Conservation (phyloP, 1,140 invertebrate genomes). For the Leguminivora glycinivorella region DNA sequence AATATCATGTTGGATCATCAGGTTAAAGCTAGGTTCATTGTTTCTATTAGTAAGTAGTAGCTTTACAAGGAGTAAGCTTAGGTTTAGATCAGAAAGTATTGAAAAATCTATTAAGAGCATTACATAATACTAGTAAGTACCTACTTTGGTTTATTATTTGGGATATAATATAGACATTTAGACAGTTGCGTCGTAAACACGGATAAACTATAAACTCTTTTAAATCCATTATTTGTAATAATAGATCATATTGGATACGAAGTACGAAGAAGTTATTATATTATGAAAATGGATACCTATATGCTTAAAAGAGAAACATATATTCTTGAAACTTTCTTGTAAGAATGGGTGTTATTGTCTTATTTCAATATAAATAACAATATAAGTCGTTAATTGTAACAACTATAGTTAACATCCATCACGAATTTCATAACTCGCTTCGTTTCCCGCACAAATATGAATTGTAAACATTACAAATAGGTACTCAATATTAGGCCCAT, state of each 20-base stretch:
- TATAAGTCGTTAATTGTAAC: neutral
- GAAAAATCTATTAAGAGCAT: neutral
- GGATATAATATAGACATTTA: neutral
- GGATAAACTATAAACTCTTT: too few relatives aligned
- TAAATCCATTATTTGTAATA: too few relatives aligned
- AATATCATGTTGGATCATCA: neutral
- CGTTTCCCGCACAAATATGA: neutral
- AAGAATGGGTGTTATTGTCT: constrained; percentile 1
- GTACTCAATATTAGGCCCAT: neutral
- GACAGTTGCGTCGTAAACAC: neutral
- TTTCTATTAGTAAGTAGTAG: neutral
- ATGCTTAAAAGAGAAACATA: too few relatives aligned
- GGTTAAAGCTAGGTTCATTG: neutral
- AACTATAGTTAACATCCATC: neutral
- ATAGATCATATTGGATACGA: too few relatives aligned
- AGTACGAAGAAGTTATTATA: too few relatives aligned
- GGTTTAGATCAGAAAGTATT: neutral
- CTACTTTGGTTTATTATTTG: neutral
- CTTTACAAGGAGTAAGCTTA: neutral
- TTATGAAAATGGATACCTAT: too few relatives aligned
- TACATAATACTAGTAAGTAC: neutral
- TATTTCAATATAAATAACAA: neutral
- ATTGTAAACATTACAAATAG: neutral
- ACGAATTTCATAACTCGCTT: neutral
- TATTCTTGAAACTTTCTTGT: neutral